These are phyloP conservation scores for Chelonus insularis DNA, from an alignment of 1,140 invertebrate species.

Conservation along the genomic window DNA sequence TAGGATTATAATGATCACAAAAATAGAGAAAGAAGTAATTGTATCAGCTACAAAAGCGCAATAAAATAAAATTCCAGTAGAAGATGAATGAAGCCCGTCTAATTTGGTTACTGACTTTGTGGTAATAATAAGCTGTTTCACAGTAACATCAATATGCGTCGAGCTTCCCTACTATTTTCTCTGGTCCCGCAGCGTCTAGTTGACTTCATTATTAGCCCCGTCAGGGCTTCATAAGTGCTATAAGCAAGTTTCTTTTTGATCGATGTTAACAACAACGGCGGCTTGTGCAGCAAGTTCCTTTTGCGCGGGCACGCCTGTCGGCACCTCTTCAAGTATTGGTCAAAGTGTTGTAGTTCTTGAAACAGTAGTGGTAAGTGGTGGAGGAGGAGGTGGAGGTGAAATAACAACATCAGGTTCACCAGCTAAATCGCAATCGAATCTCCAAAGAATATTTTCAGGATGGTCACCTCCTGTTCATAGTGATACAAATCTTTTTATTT, in stretches of 20 bases:
- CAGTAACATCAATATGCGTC: slow-evolving; percentile 9
- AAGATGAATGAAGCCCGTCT: too few species aligned
- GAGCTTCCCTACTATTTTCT: neutral
- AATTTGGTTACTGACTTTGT: too few species aligned
- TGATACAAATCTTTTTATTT: too few species aligned
- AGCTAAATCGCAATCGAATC: slow-evolving; percentile 57
- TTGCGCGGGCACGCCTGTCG: slow-evolving; percentile 49
- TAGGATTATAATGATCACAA: too few species aligned
- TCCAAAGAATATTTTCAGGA: slow-evolving; percentile 56
- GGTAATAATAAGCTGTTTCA: too few species aligned
- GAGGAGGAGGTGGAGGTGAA: slow-evolving; percentile 50
- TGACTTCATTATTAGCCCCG: slow-evolving; percentile 33
- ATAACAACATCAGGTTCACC: slow-evolving; percentile 57
- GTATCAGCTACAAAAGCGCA: too few species aligned
- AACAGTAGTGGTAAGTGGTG: slow-evolving; percentile 47
- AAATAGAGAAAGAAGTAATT: too few species aligned
- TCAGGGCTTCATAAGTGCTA: slow-evolving; percentile 48
- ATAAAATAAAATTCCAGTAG: too few species aligned
- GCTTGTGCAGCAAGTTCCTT: slow-evolving; percentile 48
- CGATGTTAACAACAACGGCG: slow-evolving; percentile 48
- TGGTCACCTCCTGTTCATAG: slow-evolving; percentile 59
- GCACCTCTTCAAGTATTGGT: slow-evolving; percentile 58
- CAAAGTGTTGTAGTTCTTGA: slow-evolving; percentile 55
- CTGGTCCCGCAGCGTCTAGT: slow-evolving; percentile 28
- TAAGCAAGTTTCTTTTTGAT: slow-evolving; percentile 56